A percentile compares a stretch with the other conserved stretches of the same genome.
phyloP scores from a whole-genome alignment of 2,888 invertebrate genomes.

The Cheilosia variabilis region DNA sequence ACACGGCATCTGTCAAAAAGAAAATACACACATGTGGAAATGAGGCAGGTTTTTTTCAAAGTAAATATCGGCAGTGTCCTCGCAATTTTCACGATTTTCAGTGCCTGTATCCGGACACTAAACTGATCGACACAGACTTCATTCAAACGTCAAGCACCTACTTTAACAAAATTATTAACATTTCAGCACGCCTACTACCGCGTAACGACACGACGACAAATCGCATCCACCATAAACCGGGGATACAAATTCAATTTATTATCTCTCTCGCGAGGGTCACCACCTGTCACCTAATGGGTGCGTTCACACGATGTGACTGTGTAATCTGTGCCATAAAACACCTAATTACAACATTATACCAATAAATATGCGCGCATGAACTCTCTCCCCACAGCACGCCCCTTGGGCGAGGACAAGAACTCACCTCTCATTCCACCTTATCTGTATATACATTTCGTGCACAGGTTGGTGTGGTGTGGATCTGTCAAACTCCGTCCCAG shows the following conservation, averaged over 20 bases:
- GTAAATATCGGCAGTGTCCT: no score
- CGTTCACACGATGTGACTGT: slow-evolving; percentile 75
- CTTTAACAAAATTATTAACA: no score
- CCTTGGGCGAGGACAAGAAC: not conserved
- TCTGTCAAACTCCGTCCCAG: slow-evolving; percentile 59
- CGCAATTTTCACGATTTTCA: no score
- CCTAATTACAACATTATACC: slow-evolving; percentile 75
- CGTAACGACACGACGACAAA: no score
- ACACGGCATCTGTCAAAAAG: no score
- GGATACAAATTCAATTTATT: slow-evolving; percentile 64
- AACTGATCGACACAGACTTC: no score
- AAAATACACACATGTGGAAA: no score
- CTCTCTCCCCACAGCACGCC: slow-evolving; percentile 42
- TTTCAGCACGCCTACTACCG: no score
- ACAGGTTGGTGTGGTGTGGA: slow-evolving; percentile 48
- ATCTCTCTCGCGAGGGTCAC: slow-evolving; percentile 12
- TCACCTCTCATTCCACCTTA: slow-evolving; percentile 34
- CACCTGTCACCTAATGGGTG: slow-evolving; percentile 68
- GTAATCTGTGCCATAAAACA: slow-evolving; percentile 76
- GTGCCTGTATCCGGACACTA: no score
- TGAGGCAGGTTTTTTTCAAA: no score
- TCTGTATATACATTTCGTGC: slow-evolving; percentile 23
- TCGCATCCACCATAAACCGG: not conserved
- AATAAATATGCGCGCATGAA: slow-evolving; percentile 69
- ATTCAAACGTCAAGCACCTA: no score